These are phyloP conservation scores for Nothoprocta perdicaria DNA, from an alignment of 2,113 vertebrate species.

Conservation along the genomic window DNA sequence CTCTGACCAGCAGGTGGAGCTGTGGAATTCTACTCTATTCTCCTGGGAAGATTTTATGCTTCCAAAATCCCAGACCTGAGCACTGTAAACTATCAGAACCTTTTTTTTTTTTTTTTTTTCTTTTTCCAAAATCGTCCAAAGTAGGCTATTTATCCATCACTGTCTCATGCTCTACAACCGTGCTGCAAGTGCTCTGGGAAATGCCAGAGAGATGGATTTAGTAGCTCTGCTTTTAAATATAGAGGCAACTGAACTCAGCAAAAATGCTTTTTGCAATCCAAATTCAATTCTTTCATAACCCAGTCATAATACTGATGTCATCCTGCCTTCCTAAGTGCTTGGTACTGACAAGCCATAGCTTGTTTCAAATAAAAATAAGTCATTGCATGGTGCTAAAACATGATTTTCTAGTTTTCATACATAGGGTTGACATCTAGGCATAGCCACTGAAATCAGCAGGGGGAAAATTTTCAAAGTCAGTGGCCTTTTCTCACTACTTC, in stretches of 20 bases:
- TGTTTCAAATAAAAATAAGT: neutral
- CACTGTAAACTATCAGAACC: slow-evolving; percentile 1
- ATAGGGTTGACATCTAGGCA: neutral
- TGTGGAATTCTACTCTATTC: slow-evolving; percentile 38
- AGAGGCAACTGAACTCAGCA: neutral
- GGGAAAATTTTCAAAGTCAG: neutral
- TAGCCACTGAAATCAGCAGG: neutral
- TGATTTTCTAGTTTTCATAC: neutral
- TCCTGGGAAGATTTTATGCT: slow-evolving; percentile 5
- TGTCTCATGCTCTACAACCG: neutral
- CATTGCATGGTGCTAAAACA: neutral
- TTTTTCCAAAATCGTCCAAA: neutral
- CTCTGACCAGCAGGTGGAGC: slow-evolving; percentile 49
- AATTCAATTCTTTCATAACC: neutral
- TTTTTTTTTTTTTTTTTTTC: neutral
- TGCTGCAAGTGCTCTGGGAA: neutral
- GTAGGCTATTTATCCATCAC: slow-evolving; percentile 30
- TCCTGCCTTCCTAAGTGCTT: neutral
- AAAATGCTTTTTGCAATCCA: neutral
- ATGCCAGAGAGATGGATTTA: neutral
- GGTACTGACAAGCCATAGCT: neutral
- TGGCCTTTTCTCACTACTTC: neutral
- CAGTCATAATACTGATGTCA: neutral
- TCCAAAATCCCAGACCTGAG: slow-evolving; percentile 6
- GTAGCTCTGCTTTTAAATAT: neutral